Evolutionary conservation across 2,888 invertebrate genomes (phyloP).

Genomic region (Lymantria monacha): DNA sequence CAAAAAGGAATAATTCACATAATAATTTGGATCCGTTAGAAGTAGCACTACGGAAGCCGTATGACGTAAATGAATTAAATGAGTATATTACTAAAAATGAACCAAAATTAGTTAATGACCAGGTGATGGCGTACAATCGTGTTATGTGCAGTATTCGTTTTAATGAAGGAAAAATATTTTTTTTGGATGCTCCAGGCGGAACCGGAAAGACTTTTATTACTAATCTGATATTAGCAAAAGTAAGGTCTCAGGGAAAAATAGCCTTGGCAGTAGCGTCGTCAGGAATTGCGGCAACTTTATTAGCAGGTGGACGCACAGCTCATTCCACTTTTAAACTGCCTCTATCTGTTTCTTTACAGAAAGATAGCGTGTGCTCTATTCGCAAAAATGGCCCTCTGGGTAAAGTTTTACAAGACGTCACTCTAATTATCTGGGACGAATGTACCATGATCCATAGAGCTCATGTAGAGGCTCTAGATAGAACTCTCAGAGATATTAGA

Average conservation of each 20-base stretch:
- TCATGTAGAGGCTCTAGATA: conserved; percentile 10
- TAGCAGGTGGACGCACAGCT: conserved; percentile 5
- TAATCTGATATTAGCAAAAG: conserved; percentile 22
- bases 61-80: conserved; percentile 15
- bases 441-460: conserved; percentile 27
- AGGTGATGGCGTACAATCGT: conserved; percentile 16
- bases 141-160: conserved; percentile 15
- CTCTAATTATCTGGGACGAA: conserved; percentile 31
- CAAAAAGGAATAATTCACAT: conserved; percentile 11
- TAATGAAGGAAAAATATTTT: conserved; percentile 10
- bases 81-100: conserved; percentile 15
- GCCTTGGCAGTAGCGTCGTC: conserved; percentile 16
- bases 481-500: not conserved
- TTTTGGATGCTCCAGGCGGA: conserved; percentile 12
- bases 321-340: conserved; percentile 2
- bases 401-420: conserved; percentile 14
- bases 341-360: conserved; percentile 20
- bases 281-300: not conserved
- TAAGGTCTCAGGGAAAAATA: conserved; percentile 20
- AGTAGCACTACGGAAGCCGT: conserved; percentile 16
- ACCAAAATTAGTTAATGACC: conserved; percentile 20
- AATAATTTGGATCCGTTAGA: conserved; percentile 16
- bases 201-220: conserved; percentile 14
- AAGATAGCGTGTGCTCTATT: conserved; percentile 24
- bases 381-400: conserved; percentile 21